Evolutionary conservation across 2,113 vertebrate species (phyloP).

Genomic region (Cromileptes altivelis): DNA sequence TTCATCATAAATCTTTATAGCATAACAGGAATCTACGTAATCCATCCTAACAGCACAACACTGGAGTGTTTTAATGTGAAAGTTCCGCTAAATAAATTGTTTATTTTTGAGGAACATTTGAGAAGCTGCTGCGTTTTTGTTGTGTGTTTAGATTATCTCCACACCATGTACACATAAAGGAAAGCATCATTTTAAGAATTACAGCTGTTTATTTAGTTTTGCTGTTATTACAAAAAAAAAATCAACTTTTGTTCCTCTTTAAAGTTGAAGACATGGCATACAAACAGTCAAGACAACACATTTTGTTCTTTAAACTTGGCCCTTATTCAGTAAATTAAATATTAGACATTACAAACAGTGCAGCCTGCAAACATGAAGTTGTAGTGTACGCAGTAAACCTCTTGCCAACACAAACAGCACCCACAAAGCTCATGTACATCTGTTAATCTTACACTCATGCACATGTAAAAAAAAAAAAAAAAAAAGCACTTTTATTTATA

Average conservation of each 20-base stretch:
- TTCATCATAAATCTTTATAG: background rate
- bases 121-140: conserved; percentile 14
- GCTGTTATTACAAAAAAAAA: conserved; percentile 17
- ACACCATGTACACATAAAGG: background rate
- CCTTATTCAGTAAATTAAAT: background rate
- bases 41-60: background rate
- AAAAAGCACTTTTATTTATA: background rate
- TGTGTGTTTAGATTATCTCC: background rate
- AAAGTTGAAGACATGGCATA: background rate
- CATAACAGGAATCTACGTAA: background rate
- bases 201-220: conserved; percentile 26
- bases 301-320: background rate
- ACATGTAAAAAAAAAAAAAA: background rate
- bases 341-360: background rate
- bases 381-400: background rate
- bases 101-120: background rate
- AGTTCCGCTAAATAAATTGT: conserved; percentile 10
- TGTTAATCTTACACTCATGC: background rate
- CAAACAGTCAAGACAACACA: background rate
- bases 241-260: background rate
- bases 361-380: background rate
- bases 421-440: background rate
- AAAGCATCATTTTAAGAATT: background rate
- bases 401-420: background rate
- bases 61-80: background rate